phyloP scores from a whole-genome alignment of 2,113 vertebrate species.

The Solea solea region DNA sequence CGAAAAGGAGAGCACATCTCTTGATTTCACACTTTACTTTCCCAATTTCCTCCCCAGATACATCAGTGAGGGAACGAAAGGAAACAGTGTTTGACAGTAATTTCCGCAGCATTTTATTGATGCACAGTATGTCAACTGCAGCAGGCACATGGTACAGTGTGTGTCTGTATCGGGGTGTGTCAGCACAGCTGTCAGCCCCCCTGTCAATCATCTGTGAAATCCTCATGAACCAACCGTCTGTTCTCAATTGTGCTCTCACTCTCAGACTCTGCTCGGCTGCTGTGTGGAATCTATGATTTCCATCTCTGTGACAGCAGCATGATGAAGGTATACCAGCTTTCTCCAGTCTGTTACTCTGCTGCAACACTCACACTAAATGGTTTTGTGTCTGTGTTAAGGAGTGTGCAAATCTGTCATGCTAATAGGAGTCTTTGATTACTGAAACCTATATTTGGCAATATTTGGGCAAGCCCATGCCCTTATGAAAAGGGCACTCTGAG shows the following conservation, averaged over 20 bases:
- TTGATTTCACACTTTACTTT: slow-evolving; percentile 51
- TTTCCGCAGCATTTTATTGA: slow-evolving; percentile 40
- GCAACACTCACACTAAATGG: background rate
- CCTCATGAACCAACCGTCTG: background rate
- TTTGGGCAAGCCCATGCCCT: too few relatives aligned
- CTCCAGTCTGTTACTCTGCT: background rate
- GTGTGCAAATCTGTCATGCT: background rate
- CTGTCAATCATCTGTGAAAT: slow-evolving; percentile 7
- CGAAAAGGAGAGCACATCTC: slow-evolving; percentile 22
- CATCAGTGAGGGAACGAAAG: slow-evolving; percentile 4
- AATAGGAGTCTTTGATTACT: too few relatives aligned
- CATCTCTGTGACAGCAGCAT: background rate
- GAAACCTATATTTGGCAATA: too few relatives aligned
- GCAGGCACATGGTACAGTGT: background rate
- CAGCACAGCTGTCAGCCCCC: background rate
- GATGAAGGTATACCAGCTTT: background rate
- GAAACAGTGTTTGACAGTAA: slow-evolving; percentile 45
- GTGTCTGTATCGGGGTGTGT: background rate
- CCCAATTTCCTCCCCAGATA: slow-evolving; percentile 43
- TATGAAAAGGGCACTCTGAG: too few relatives aligned
- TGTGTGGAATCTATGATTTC: background rate
- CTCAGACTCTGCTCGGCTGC: background rate
- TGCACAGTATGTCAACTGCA: slow-evolving; percentile 9
- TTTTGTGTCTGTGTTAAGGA: background rate
- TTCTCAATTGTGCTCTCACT: background rate